Conservation (phyloP, 2,797 vertebrate genomes). For the Melanogrammus aeglefinus region DNA sequence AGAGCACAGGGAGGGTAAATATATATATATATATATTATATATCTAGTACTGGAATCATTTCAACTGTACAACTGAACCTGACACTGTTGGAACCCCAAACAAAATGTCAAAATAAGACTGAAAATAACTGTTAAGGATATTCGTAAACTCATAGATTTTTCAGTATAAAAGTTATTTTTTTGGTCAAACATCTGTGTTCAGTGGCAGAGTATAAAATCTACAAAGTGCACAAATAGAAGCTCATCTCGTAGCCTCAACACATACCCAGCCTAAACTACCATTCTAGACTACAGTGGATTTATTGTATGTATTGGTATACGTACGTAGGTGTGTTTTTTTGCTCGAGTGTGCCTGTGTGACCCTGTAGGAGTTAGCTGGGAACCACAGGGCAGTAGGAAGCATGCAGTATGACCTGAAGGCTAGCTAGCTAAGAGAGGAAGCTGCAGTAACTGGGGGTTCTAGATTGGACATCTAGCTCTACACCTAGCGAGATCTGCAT, state of each 20-base stretch:
- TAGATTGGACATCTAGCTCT: neutral
- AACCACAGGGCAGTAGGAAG: constrained; percentile 73
- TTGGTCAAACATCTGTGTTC: constrained; percentile 71
- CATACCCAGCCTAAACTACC: constrained; percentile 63
- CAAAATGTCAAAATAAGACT: constrained; percentile 36
- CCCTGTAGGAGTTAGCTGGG: constrained; percentile 65
- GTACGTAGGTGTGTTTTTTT: constrained; percentile 37
- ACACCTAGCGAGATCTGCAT: constrained; percentile 17
- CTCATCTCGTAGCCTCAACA: constrained; percentile 64
- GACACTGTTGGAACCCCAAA: constrained; percentile 32
- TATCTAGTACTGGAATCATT: constrained; percentile 24
- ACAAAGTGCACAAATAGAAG: constrained; percentile 75
- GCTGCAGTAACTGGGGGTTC: constrained; percentile 24
- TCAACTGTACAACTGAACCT: constrained; percentile 47
- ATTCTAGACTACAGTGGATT: constrained; percentile 60
- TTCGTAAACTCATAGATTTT: constrained; percentile 58
- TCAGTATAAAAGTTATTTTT: constrained; percentile 68
- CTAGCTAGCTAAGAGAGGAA: constrained; percentile 72
- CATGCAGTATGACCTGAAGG: constrained; percentile 76
- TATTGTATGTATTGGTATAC: constrained; percentile 23
- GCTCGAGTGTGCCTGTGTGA: constrained; percentile 38
- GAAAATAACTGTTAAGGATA: constrained; percentile 56
- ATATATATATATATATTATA: constrained; percentile 4
- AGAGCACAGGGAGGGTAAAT: neutral
- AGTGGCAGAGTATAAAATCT: constrained; percentile 75